phyloP scores from a whole-genome alignment of 1,140 invertebrate genomes.

The Leptinotarsa undecemlineata region DNA sequence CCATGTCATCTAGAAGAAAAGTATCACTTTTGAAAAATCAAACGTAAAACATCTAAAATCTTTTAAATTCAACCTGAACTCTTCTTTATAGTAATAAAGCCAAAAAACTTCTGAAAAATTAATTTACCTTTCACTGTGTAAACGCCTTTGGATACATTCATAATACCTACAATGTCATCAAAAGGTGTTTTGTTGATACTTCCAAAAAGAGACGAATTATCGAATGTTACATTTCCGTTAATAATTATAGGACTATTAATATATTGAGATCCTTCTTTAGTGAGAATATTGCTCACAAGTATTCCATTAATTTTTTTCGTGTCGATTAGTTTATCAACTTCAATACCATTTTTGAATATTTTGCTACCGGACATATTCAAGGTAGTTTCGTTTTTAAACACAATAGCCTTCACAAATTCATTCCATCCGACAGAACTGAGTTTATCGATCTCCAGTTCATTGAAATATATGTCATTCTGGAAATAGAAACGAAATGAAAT shows the following conservation, averaged over 20 bases:
- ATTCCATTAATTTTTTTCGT: conserved; percentile 46
- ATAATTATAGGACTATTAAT: conserved; percentile 43
- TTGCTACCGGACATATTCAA: conserved; percentile 36
- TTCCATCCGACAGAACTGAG: conserved; percentile 43
- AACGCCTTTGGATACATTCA: conserved; percentile 32
- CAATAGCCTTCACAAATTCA: conserved; percentile 37
- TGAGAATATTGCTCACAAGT: conserved; percentile 46
- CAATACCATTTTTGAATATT: conserved; percentile 44
- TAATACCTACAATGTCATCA: conserved; percentile 36
- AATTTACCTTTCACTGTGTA: conserved; percentile 39
- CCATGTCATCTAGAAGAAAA: conserved; percentile 38
- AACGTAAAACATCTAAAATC: no score
- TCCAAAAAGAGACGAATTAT: conserved; percentile 36
- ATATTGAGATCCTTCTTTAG: conserved; percentile 43
- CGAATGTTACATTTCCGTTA: conserved; percentile 44
- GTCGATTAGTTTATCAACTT: conserved; percentile 47
- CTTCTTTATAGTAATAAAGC: no score
- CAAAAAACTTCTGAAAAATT: background rate
- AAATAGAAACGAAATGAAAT: background rate
- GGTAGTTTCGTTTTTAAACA: conserved; percentile 48
- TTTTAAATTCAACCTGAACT: no score
- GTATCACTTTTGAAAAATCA: no score
- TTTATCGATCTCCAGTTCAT: conserved; percentile 41
- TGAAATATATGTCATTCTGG: conserved; percentile 43
- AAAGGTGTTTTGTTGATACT: conserved; percentile 44